phyloP scores from a whole-genome alignment of 2,888 invertebrate genomes.

The Cistogaster globosa region DNA sequence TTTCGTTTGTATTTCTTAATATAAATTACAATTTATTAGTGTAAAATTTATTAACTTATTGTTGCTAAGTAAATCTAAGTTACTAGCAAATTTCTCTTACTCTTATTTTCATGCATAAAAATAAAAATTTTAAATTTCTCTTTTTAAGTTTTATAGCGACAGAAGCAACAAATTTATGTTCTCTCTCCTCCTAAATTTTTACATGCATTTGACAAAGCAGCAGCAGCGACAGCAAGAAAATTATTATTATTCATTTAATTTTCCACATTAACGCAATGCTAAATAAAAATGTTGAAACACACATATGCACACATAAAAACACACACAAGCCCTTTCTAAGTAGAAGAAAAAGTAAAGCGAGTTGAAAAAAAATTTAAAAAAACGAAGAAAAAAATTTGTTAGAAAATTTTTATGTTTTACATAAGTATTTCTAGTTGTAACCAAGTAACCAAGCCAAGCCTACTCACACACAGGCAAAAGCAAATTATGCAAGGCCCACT shows the following conservation, averaged over 20 bases:
- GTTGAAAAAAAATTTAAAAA: slow-evolving; percentile 47
- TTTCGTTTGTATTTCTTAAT: too few relatives aligned
- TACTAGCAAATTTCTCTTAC: background rate
- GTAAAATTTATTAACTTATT: background rate
- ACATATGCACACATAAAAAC: background rate
- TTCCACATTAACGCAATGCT: slow-evolving; percentile 67
- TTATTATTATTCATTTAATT: slow-evolving; percentile 61
- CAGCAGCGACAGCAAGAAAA: slow-evolving; percentile 28
- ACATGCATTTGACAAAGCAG: background rate
- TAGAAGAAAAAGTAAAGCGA: background rate
- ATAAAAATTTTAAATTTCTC: slow-evolving; percentile 18
- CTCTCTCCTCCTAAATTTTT: slow-evolving; percentile 22
- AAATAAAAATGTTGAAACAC: slow-evolving; percentile 7
- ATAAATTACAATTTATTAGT: too few relatives aligned
- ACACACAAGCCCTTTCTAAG: background rate
- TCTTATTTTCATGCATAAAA: slow-evolving; percentile 4
- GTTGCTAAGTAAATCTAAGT: background rate
- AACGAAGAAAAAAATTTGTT: slow-evolving; percentile 34
- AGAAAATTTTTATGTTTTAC: slow-evolving; percentile 40
- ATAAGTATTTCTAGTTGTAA: slow-evolving; percentile 19
- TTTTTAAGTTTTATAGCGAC: background rate
- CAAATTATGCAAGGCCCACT: slow-evolving; percentile 73
- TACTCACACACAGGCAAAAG: slow-evolving; percentile 76
- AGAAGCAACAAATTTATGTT: slow-evolving; percentile 19
- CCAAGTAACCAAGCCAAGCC: slow-evolving; percentile 77